These are phyloP conservation scores for Pampusana beccarii DNA, from an alignment of 2,113 vertebrate genomes.

Conservation along the genomic window DNA sequence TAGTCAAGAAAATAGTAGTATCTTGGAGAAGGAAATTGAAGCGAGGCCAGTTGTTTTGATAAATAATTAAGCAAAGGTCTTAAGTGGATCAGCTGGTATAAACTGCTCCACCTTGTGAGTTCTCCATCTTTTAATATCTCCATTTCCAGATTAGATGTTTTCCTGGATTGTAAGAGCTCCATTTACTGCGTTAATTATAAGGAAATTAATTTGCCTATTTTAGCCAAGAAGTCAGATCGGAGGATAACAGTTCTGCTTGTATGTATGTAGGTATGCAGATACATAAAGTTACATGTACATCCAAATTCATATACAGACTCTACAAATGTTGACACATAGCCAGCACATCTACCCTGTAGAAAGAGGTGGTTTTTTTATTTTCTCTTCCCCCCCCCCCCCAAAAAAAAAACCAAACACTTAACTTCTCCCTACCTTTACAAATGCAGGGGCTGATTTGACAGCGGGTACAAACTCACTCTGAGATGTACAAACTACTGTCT, in stretches of 20 bases:
- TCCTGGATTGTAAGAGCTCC: neutral
- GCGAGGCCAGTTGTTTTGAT: neutral
- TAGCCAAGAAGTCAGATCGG: neutral
- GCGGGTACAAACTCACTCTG: neutral
- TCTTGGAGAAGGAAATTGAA: neutral
- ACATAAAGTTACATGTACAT: neutral
- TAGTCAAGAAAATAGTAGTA: neutral
- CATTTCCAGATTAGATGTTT: neutral
- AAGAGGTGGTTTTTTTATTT: neutral
- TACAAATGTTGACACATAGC: neutral
- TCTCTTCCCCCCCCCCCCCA: too few species aligned
- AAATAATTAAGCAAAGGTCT: neutral
- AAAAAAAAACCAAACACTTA: too few species aligned
- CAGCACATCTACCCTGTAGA: neutral
- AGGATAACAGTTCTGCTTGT: neutral
- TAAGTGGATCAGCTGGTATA: neutral
- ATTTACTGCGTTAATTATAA: neutral
- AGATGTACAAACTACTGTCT: neutral
- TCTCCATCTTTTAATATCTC: neutral
- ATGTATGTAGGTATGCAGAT: neutral
- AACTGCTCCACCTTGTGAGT: neutral
- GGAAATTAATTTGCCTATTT: neutral
- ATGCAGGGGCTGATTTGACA: neutral
- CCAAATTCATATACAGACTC: fast-evolving
- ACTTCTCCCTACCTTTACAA: neutral